These are phyloP conservation scores for Chaetoderma sp. DNA, from an alignment of 2,888 invertebrate genomes.

Conservation along the genomic window DNA sequence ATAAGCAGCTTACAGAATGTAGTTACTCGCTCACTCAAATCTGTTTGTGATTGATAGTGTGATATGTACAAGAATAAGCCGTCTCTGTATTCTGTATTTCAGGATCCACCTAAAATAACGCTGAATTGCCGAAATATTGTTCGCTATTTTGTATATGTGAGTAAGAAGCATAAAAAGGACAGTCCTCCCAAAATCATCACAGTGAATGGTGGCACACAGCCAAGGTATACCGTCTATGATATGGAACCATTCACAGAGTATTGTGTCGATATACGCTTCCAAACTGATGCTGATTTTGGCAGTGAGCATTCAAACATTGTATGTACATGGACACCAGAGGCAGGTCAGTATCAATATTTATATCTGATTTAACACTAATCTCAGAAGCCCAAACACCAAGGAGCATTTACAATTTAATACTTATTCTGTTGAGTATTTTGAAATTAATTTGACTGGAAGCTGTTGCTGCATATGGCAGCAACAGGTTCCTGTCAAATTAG, in stretches of 20 bases:
- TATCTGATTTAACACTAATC: too few relatives aligned
- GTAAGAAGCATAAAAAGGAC: constrained; percentile 4
- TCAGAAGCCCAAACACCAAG: too few relatives aligned
- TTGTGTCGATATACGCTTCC: constrained; percentile 49
- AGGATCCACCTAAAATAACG: constrained; percentile 44
- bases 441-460: too few relatives aligned
- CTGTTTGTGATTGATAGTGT: too few relatives aligned
- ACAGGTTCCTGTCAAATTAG: too few relatives aligned
- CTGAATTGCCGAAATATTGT: constrained; percentile 13
- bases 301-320: constrained; percentile 47
- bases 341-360: constrained; percentile 41
- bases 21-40: too few relatives aligned
- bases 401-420: too few relatives aligned
- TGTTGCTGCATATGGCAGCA: too few relatives aligned
- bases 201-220: constrained; percentile 35
- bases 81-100: constrained; percentile 6
- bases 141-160: constrained; percentile 10
- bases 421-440: too few relatives aligned
- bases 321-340: constrained; percentile 51
- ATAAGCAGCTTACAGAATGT: too few relatives aligned
- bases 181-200: constrained; percentile 12
- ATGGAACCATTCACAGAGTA: constrained; percentile 51
- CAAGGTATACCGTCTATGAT: constrained; percentile 44
- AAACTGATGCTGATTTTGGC: constrained; percentile 44
- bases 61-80: too few relatives aligned